Base-by-base conservation (phyloP, 2,113 vertebrate genomes). In the Uria aalge region DNA sequence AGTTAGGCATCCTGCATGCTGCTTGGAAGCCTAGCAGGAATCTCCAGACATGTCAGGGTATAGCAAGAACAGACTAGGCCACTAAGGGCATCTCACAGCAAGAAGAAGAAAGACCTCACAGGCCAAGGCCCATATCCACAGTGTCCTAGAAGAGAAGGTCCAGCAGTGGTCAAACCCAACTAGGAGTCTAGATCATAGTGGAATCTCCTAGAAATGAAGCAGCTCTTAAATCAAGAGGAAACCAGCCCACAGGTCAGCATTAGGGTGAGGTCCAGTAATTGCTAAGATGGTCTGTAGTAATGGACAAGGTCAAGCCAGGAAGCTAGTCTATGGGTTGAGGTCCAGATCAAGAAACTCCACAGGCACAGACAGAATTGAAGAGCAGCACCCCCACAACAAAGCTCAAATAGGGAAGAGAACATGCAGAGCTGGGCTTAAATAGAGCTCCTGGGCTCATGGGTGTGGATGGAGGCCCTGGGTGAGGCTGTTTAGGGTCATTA, bases 351-450 rank as follows among this genome's bases (percentile, higher is more conserved):
- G 8, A 85, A 62, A 45, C 1, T 34, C 7, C 15, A 29, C 3
- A 53, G 15, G 4, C 12, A 53, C 0, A 7, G 3, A 15, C 2
- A 82, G 0, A 43, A 4, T 9, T 1, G 0, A 47, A 64, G 0
- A 69, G 0, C 5, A 76, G 0, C 0, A 5, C 5, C 20, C 3
- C 3, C 20, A 8, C 19, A 15, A 17, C 10, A 56, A 68, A 73
- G 0, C 4, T 59, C 21, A 50, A 53, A 41, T 0, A 38, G 0
- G 0, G 0, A 30, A 30, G 0, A 0, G 1, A 45, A 2, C 0
- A 0, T 5, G 1, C 13, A 41, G 5, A 55, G 8, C 26, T 85
- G 18, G 6, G 4, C 41, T 85, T 79, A 72, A 72, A 45, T 60
- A 79, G 3, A 26, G 19, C 45, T 86, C 38, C 38, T 32, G 48